A percentile compares a stretch with the other conserved stretches of the same genome.
These are phyloP conservation scores for Phalacrocorax pelagicus DNA, from an alignment of 2,113 vertebrate species.

Conservation along the genomic window DNA sequence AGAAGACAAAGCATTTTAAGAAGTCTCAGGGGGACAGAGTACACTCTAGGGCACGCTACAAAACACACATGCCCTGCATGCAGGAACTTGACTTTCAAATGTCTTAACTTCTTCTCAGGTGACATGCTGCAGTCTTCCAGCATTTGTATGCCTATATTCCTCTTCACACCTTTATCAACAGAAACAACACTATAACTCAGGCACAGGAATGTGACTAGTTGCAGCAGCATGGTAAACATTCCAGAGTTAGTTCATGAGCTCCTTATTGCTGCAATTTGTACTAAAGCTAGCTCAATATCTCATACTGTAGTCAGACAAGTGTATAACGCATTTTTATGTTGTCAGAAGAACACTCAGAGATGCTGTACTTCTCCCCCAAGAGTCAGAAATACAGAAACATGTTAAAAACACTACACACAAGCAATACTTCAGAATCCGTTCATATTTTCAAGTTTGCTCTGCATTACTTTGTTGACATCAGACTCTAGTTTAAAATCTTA, in stretches of 20 bases:
- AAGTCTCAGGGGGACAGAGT: not conserved
- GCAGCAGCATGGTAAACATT: not conserved
- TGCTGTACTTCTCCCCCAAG: not conserved
- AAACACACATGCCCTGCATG: not conserved
- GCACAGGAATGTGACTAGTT: not conserved
- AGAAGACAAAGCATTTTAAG: not conserved
- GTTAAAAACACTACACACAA: not conserved
- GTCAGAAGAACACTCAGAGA: not conserved
- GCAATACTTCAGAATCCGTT: not conserved
- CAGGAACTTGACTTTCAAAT: not conserved
- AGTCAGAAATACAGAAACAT: not conserved
- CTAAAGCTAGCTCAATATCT: not conserved
- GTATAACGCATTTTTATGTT: not conserved
- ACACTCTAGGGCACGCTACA: not conserved
- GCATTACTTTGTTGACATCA: not conserved
- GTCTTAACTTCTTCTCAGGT: not conserved
- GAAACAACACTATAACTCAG: not conserved
- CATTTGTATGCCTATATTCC: rapidly evolving
- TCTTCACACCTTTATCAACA: not conserved
- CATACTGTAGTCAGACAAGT: not conserved
- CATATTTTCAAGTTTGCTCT: not conserved
- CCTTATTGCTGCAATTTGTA: not conserved
- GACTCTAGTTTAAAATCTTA: not conserved
- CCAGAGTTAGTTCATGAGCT: not conserved
- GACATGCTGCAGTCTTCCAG: not conserved